Conservation (phyloP, 2,113 vertebrate genomes). For the Myanophis thanlyinensis region DNA sequence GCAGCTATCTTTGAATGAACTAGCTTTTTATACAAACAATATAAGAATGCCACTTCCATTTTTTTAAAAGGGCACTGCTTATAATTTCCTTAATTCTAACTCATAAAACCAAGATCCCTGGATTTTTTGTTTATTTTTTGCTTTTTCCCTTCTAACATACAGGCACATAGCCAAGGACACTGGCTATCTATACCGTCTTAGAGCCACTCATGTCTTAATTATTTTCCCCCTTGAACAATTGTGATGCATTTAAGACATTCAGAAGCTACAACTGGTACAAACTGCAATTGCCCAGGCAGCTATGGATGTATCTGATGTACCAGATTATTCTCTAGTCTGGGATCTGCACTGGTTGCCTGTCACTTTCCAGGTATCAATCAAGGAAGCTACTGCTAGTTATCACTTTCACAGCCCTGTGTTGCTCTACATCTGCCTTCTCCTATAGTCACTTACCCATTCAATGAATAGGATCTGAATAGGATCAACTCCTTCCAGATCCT, state of each 20-base stretch:
- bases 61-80: neutral
- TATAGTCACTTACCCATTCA: neutral
- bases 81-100: neutral
- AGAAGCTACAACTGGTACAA: neutral
- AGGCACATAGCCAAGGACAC: neutral
- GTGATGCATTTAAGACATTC: neutral
- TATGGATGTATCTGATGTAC: neutral
- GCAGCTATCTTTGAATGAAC: accelerated
- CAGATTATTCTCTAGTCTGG: neutral
- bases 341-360: neutral
- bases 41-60: neutral
- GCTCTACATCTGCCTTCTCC: neutral
- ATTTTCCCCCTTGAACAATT: neutral
- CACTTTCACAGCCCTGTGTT: neutral
- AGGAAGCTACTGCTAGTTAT: neutral
- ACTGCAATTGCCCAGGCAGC: neutral
- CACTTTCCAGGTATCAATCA: neutral
- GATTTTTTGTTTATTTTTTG: no score
- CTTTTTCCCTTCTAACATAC: neutral
- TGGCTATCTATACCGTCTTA: neutral
- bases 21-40: neutral
- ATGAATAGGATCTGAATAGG: neutral
- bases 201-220: neutral
- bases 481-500: neutral
- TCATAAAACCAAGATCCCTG: neutral